phyloP scores from a whole-genome alignment of 92 coral and sea anemone species.

The Actinernus sp. region DNA sequence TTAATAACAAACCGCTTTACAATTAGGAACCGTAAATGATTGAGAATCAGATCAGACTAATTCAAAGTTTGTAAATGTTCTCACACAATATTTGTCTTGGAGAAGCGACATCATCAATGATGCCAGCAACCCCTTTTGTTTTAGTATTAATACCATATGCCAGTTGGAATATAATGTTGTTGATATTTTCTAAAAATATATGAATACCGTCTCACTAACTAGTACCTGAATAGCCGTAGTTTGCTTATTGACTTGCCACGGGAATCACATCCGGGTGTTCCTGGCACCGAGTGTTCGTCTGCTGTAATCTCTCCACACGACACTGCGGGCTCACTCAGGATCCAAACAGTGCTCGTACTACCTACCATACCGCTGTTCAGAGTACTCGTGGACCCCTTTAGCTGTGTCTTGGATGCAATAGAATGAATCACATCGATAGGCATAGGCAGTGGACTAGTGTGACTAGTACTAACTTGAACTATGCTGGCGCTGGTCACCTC shows the following conservation, averaged over 20 bases:
- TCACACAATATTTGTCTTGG: too few relatives aligned
- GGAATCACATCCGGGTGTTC: constrained; percentile 50
- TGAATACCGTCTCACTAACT: too few relatives aligned
- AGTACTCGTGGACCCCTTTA: constrained; percentile 60
- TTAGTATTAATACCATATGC: too few relatives aligned
- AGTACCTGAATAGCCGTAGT: constrained; percentile 74
- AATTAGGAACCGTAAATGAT: too few relatives aligned
- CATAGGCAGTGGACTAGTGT: constrained; percentile 8
- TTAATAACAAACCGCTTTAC: too few relatives aligned
- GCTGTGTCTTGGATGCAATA: constrained; percentile 36
- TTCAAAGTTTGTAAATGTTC: too few relatives aligned
- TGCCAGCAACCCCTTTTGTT: too few relatives aligned
- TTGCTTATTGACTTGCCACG: constrained; percentile 67
- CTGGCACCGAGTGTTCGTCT: constrained; percentile 79
- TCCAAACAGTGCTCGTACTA: constrained; percentile 85
- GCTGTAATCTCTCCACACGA: constrained; percentile 79
- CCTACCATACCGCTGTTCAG: constrained; percentile 58
- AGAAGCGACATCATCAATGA: too few relatives aligned
- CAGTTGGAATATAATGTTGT: too few relatives aligned
- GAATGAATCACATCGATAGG: constrained; percentile 6
- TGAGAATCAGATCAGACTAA: too few relatives aligned
- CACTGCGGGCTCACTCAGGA: constrained; percentile 76
- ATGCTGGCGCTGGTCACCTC: constrained; percentile 2
- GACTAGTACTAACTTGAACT: constrained; percentile 4
- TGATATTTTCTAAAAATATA: too few relatives aligned